Base-by-base conservation (phyloP, 2,113 vertebrate species). In the Microcebus lehilahytsara region DNA sequence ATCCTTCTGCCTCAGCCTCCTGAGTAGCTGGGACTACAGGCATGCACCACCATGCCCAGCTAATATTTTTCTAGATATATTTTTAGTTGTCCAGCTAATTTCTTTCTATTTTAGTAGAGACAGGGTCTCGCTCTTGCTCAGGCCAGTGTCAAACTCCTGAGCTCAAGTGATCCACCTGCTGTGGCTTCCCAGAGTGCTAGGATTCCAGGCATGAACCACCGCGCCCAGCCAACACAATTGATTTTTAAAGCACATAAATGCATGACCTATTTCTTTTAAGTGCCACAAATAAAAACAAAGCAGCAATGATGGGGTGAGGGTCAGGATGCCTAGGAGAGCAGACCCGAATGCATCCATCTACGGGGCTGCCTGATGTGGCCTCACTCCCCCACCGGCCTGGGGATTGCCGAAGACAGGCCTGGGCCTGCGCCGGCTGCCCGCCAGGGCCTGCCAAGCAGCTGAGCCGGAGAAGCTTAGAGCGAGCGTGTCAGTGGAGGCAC, bases 381-480 rank as follows among this genome's bases (percentile, higher is more conserved):
- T 1, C 10, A 83, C 34, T 40, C 42, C 42, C 30, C 56, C 30
- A 4, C 27, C 1, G 40, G 81, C 75, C 93, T 71, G 5, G 9
- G 62, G 89, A 91, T 69, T 83, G 91, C 84, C 8, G n/a, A 60
- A 12, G 81, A 64, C 96, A 93, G 81, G 95, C 83, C 93, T 23
- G 40, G 51, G 79, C 89, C 78, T 75, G 91, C 53, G 77, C 40
- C 37, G 88, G 90, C 90, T 46, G 69, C 64, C 23, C 40, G 81
- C 89, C 91, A 77, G 91, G 30, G 49, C 64, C 80, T 83, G 94
- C 89, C 91, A 75, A 0, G 0, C 60, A 93, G 86, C 84, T 67
- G 79, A 74, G 77, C 87, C 20, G 3, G 6, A 66, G 32, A 60
- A 22, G 69, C 84, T 88, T 17, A 27, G 5, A 75, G 34, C 13